Percentiles rank a stretch among this genome's conserved stretches.
Conservation (phyloP, 2,888 invertebrate species). For the Silvanus unidentatus region DNA sequence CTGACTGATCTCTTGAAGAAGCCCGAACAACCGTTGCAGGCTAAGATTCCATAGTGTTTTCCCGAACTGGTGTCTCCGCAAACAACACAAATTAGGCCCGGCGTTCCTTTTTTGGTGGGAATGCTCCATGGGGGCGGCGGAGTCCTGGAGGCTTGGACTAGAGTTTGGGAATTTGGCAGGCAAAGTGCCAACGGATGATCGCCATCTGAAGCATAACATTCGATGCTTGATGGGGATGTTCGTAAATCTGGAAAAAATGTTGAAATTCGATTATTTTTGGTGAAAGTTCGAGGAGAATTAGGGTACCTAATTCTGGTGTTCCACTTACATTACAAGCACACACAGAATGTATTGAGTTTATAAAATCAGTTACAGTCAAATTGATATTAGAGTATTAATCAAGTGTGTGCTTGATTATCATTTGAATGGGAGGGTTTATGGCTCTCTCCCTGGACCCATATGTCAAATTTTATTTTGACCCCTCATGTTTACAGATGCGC, state of each 20-base stretch:
- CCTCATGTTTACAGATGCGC: constrained; percentile 33
- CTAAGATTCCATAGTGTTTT: constrained; percentile 96
- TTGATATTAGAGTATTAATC: constrained; percentile 43
- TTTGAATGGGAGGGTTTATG: constrained; percentile 35
- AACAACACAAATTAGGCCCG: constrained; percentile 88
- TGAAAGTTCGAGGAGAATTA: constrained; percentile 38
- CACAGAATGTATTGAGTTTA: constrained; percentile 29
- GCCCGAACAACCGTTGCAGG: constrained; percentile 98
- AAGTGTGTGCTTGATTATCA: constrained; percentile 41
- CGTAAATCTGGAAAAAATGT: constrained; percentile 36
- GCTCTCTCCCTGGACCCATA: constrained; percentile 34
- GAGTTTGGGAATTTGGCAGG: constrained; percentile 53
- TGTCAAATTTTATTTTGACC: constrained; percentile 34
- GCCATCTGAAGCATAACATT: constrained; percentile 43
- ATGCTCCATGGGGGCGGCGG: constrained; percentile 54
- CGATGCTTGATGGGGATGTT: constrained; percentile 41
- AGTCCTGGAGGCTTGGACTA: constrained; percentile 59
- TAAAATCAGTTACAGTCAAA: constrained; percentile 44
- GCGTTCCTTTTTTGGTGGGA: constrained; percentile 52
- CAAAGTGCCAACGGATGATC: constrained; percentile 56
- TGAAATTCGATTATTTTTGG: constrained; percentile 3
- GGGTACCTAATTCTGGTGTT: no score
- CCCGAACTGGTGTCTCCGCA: constrained; percentile 97
- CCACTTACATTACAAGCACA: no score
- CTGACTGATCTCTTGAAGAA: constrained; percentile 97